phyloP scores from a whole-genome alignment of 2,888 invertebrate genomes.

The Mallateleia sp. region DNA sequence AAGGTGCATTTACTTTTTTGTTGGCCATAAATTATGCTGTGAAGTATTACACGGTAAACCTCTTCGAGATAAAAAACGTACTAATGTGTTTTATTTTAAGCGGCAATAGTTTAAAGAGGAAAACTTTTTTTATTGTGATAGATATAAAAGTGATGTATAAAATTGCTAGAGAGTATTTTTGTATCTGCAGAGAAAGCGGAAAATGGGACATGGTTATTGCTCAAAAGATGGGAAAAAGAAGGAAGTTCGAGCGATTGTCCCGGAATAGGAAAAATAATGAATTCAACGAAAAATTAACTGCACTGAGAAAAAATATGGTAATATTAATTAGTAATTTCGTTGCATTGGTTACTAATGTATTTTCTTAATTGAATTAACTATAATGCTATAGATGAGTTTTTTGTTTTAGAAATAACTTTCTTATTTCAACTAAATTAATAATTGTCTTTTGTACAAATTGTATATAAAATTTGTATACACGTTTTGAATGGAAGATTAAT shows the following conservation, averaged over 20 bases:
- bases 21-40: not conserved
- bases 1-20: not conserved
- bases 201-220: slow-evolving; percentile 10
- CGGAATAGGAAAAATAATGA: not conserved
- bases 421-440: too few relatives aligned
- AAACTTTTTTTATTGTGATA: too few relatives aligned
- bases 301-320: too few relatives aligned
- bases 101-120: not conserved
- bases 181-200: slow-evolving; percentile 22
- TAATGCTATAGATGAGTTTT: too few relatives aligned
- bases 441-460: too few relatives aligned
- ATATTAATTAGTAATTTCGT: too few relatives aligned
- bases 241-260: not conserved
- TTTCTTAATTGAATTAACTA: too few relatives aligned
- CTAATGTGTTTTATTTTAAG: not conserved
- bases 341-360: too few relatives aligned
- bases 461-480: too few relatives aligned
- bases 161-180: slow-evolving; percentile 1
- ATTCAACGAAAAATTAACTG: not conserved
- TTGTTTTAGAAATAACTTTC: too few relatives aligned
- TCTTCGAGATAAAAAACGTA: too few relatives aligned
- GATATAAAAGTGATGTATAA: not conserved
- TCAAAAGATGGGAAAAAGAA: not conserved
- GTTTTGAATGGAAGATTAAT: too few relatives aligned
- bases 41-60: not conserved